Base-by-base conservation (phyloP, 2,888 invertebrate genomes). In the Drosophila meridionalis region DNA sequence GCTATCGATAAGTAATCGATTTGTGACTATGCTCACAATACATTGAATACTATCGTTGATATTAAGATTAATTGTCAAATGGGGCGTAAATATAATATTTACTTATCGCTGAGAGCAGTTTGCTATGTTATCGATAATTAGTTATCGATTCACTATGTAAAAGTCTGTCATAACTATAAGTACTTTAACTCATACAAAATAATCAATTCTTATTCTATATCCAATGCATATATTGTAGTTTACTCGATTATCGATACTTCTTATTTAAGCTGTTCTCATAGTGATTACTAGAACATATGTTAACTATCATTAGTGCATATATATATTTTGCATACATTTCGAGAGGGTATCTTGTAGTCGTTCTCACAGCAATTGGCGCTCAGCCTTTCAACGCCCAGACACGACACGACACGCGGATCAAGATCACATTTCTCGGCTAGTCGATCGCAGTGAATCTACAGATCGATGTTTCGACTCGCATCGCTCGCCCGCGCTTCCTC, bases 311-410 rank as follows among this genome's bases (percentile, higher is more conserved):
- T 20, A 20, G 20, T 20, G 20, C 20, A 20, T 20, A 20, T 20
- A 20, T 20, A 20, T 20, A 20, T 20, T 20, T 20, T 20, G 20
- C 1, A n/a, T 42, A 26, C 4, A 11, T 4, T 5, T 11, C 5
- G 9, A 34, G 11, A 45, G 58, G 58, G 45, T 14, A 58, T 26
- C 28, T 34, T 4, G 4, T 7, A 36, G 45, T n/a, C 59, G 42
- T 26, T 45, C 59, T 38, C 57, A 68, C 48, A 30, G 26, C 48
- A 56, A 65, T 62, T 65, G 84, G 64, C 76, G 71, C 69, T 43
- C 59, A 53, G 72, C 62, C 87, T 83, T 89, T 87, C 87, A 86
- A 60, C 87, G 73, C 80, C 77, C 73, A 69, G 71, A 73, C 68
- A 73, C 42, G 50, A 47, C 55, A 52, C 58, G 55, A 68, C 67